Evolutionary conservation across 2,113 vertebrate genomes (phyloP), one percentile per base, ranked within the genome.

Genomic region (Anarrhichthys ocellatus): DNA sequence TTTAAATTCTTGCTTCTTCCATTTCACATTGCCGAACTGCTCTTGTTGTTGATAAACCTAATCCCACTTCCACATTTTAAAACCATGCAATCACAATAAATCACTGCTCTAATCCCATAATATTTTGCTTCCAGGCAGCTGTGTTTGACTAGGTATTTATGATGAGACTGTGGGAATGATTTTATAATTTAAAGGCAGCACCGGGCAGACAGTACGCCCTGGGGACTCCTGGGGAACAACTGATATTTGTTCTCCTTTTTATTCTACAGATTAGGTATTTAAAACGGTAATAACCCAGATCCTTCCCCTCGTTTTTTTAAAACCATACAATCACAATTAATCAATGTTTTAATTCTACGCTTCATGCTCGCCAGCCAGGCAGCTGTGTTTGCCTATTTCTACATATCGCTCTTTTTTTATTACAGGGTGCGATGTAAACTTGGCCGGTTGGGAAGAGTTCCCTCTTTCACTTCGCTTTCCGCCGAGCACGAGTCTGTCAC

Each of bases 381-480:
- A 76, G 72, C 81, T 83, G 83, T 86, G 85, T 89, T 89, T 87
- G 74, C 50, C 69, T 22, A 15, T 69, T 82, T 42, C 78, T 66
- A 73, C 74, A 63, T 78, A 54, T 78, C 62, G 86, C 38, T 40
- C 42, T 73, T 34, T 34, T 61, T 87, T 77, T 81, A 85, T 90
- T 87, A 85, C 67, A 80, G 88, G 87, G 73, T 73, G 29, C 32
- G 61, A 82, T 83, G 75, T 81, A 61, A 85, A 89, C 72, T 86
- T 92, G 88, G 87, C 90, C 14, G 1, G 13, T 59, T 20, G 56
- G 46, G 68, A 71, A 75, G 62, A 27, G 65, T 84, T 88, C 67
- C 52, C 27, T 81, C 69, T 90, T 81, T 87, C 63, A 40, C 78
- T 75, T 66, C 0, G 44, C 85, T 85, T 84, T 91, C 83, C 24